Conservation (phyloP, 2,113 vertebrate genomes). For the Tachysurus vachellii region DNA sequence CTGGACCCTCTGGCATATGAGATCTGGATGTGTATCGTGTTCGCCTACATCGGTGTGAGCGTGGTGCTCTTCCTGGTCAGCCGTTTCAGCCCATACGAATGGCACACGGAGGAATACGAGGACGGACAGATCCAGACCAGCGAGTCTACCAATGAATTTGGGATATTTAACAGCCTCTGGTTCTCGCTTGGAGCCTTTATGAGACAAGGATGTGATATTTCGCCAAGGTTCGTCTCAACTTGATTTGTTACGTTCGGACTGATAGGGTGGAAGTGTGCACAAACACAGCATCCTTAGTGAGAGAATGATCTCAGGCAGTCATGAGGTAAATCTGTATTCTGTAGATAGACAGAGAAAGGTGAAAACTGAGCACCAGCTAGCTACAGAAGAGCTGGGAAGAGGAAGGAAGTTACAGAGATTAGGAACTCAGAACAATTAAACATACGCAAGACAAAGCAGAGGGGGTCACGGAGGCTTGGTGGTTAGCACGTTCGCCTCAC, state of each 20-base stretch:
- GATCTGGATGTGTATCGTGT: slow-evolving; percentile 99
- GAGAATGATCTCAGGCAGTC: neutral
- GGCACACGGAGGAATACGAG: slow-evolving; percentile 99
- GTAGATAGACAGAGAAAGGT: neutral
- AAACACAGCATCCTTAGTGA: neutral
- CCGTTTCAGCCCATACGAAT: slow-evolving; percentile 98
- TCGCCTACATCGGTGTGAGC: slow-evolving; percentile 99
- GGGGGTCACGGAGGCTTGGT: no score
- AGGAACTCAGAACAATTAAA: neutral
- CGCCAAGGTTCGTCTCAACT: slow-evolving; percentile 77
- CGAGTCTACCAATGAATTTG: slow-evolving; percentile 98
- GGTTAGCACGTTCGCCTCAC: no score
- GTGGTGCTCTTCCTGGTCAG: slow-evolving; percentile 99
- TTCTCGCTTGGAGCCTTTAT: slow-evolving; percentile 95
- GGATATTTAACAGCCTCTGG: slow-evolving; percentile 99
- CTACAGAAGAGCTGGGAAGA: neutral
- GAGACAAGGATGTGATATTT: slow-evolving; percentile 95
- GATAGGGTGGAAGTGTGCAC: neutral
- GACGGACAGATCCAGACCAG: slow-evolving; percentile 98
- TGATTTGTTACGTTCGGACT: neutral
- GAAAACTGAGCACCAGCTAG: neutral
- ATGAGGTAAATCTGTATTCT: neutral
- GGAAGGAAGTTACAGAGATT: neutral
- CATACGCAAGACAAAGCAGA: no score
- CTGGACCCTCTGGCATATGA: slow-evolving; percentile 98